These are phyloP conservation scores for Microcebus murinus DNA, from an alignment of 2,113 vertebrate species.

Conservation along the genomic window DNA sequence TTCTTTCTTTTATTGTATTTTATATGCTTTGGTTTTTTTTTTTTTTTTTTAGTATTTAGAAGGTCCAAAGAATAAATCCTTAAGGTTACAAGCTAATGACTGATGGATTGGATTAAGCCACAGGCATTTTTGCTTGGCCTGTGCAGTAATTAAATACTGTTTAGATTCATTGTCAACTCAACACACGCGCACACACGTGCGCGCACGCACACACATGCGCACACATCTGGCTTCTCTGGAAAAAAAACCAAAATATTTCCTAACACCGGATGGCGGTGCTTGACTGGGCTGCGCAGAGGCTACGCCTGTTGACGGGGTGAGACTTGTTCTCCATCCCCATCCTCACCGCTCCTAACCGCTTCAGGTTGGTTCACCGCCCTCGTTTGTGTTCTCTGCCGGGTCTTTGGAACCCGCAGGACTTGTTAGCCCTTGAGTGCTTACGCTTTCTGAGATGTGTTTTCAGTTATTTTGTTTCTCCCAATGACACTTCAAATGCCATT, in stretches of 20 bases:
- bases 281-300: neutral
- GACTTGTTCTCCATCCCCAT: neutral
- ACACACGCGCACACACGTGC: neutral
- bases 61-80: neutral
- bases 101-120: neutral
- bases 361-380: accelerated
- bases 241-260: neutral
- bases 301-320: neutral
- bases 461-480: neutral
- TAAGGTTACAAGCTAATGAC: neutral
- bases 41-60: neutral
- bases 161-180: neutral
- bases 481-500: neutral
- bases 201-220: neutral
- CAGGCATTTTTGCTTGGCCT: neutral
- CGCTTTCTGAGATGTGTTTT: neutral
- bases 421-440: neutral
- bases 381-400: neutral
- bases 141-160: neutral
- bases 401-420: neutral
- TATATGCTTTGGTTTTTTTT: neutral
- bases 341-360: accelerated
- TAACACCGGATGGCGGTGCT: neutral
- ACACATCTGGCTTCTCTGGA: neutral
- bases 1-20: neutral